Percentiles rank a stretch among this genome's conserved stretches.
Conservation (phyloP, 2,797 vertebrate genomes). For the Halcyon leucocephala region DNA sequence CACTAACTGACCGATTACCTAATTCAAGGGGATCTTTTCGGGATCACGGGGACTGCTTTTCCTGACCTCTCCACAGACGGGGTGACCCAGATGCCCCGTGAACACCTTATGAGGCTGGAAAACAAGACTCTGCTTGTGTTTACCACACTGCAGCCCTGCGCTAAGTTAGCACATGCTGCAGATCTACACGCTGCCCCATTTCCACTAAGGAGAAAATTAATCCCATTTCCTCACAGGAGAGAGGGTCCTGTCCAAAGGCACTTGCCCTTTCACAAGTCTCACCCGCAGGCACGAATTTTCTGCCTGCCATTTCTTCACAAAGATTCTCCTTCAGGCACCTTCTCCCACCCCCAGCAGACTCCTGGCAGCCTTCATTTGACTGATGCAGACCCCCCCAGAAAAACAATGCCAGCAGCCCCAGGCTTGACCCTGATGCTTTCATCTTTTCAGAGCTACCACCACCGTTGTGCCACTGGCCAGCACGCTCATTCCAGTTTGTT, state of each 20-base stretch:
- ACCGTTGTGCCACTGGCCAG: neutral
- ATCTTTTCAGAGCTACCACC: neutral
- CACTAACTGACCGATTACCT: accelerated
- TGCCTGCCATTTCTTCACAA: neutral
- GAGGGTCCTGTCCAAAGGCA: neutral
- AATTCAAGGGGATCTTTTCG: neutral
- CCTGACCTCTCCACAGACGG: neutral
- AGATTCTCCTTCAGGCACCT: neutral
- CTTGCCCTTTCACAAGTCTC: neutral
- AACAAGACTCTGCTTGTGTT: neutral
- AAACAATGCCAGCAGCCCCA: neutral
- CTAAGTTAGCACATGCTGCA: neutral
- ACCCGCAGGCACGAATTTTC: neutral
- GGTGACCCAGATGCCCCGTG: neutral
- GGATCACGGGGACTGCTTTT: neutral
- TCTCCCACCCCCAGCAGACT: neutral
- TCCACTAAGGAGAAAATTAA: neutral
- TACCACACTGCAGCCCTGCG: neutral
- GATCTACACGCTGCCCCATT: neutral
- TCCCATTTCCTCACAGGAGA: neutral
- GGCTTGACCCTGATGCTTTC: neutral
- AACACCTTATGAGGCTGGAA: neutral
- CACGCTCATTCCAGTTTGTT: neutral
- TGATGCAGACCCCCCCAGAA: neutral
- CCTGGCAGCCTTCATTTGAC: neutral